Base-by-base conservation (phyloP, 2,797 vertebrate genomes). In the Manis javanica region DNA sequence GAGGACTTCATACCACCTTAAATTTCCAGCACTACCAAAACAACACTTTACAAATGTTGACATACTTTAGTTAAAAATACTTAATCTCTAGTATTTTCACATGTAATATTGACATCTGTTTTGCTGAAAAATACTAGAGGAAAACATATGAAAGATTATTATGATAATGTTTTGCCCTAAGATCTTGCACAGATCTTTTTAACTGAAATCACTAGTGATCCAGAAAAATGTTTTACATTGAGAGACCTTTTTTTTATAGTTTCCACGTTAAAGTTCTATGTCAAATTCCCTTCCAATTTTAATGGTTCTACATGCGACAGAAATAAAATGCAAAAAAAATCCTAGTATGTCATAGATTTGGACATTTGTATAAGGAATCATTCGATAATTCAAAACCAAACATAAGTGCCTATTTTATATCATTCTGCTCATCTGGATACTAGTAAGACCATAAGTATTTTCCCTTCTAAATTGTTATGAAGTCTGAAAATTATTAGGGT, bases 41-140 rank as follows among this genome's bases (percentile, higher is more conserved):
- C 39, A 87, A 51, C 11, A 15, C 57, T 81, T 87, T 15, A 90
- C 24, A 87, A 94, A 90, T 46, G n/a, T 72, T 77, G 68, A 83
- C n/a, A 79, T 75, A 87, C 39, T 71, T 77, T 68, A 82, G 16
- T 69, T 37, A 90, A 72, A 23, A 78, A 72, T 79, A 94, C 63
- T 82, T 51, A 93, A 88, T 87, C 87, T 88, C n/a, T 95, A 91
- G 39, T 69, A 69, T 90, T 83, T 96, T 83, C 37, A 49, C 55
- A 39, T 31, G 21, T 87, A 83, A 55, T 51, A 69, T 42, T 72
- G 34, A 61, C 10, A 46, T 51, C 85, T 94, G 55, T 71, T 93
- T 63, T 84, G 10, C 29, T 78, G 31, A 34, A 49, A 94, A 96
- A 96, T 14, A 29, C 16, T 26, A 66, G 23, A 88, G 26, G 18